phyloP scores from a whole-genome alignment of 2,113 vertebrate species.

The Poeciliopsis turrubarensis region DNA sequence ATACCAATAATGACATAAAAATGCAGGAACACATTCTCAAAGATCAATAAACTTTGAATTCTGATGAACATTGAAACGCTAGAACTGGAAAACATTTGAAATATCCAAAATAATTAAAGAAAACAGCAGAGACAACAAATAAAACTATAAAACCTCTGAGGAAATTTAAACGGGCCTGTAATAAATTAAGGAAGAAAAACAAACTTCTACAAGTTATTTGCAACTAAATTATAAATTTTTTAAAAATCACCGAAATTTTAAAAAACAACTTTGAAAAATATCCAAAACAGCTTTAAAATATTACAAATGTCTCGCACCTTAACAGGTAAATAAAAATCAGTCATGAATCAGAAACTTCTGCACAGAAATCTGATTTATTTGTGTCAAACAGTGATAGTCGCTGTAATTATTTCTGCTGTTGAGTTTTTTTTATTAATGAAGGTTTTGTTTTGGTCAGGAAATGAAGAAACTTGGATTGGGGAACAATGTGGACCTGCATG shows the following conservation, averaged over 20 bases:
- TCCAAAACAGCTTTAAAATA: background rate
- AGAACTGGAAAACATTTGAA: too few relatives aligned
- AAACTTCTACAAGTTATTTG: background rate
- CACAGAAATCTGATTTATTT: too few relatives aligned
- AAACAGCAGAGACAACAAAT: too few relatives aligned
- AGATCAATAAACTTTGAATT: too few relatives aligned
- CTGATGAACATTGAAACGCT: too few relatives aligned
- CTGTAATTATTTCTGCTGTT: background rate
- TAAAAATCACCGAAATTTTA: too few relatives aligned
- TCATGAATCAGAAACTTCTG: background rate
- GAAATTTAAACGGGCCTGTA: background rate
- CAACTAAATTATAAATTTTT: too few relatives aligned
- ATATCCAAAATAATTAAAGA: too few relatives aligned
- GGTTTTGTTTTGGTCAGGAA: slow-evolving; percentile 78
- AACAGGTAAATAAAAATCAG: background rate
- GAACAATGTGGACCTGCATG: slow-evolving; percentile 86
- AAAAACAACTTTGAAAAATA: too few relatives aligned
- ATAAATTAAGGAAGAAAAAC: background rate
- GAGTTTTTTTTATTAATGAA: background rate
- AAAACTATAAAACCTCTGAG: too few relatives aligned
- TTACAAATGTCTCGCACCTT: background rate
- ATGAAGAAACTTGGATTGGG: slow-evolving; percentile 92
- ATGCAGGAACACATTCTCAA: too few relatives aligned
- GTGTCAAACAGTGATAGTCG: background rate
- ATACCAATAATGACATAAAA: too few relatives aligned